These are phyloP conservation scores for Trichacis sp. DNA, from an alignment of 2,888 invertebrate genomes.

Conservation along the genomic window DNA sequence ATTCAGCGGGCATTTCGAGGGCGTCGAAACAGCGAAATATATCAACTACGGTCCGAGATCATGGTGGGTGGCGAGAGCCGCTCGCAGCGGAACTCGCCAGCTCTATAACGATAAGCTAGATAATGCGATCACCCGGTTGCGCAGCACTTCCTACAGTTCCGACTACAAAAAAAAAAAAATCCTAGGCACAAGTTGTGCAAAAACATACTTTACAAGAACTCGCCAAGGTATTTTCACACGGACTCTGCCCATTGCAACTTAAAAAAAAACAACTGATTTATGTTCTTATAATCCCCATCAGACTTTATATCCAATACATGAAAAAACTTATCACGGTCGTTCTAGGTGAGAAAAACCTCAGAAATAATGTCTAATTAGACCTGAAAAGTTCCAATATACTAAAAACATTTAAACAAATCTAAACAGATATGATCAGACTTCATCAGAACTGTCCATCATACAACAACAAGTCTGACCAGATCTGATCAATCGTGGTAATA, in stretches of 20 bases:
- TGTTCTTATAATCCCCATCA: no score
- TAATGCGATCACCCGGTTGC: constrained; percentile 16
- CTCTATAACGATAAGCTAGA: constrained; percentile 33
- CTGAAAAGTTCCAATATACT: no score
- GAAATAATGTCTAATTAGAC: no score
- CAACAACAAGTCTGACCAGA: no score
- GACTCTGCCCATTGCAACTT: constrained; percentile 7
- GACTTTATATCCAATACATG: no score
- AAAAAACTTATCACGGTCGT: no score
- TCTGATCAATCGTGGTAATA: no score
- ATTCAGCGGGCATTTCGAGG: constrained; percentile 42
- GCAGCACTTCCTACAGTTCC: constrained; percentile 2
- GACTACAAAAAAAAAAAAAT: neutral
- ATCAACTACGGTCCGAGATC: constrained; percentile 50
- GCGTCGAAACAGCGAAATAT: constrained; percentile 33
- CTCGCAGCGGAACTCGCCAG: constrained; percentile 3
- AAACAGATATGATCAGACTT: no score
- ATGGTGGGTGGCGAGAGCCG: constrained; percentile 44
- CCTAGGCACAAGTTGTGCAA: constrained; percentile 21
- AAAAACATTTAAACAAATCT: no score
- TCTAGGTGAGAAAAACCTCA: no score
- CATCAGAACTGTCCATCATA: no score
- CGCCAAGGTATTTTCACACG: constrained; percentile 22
- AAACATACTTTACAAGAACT: constrained; percentile 26
- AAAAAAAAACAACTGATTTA: no score